phyloP scores from a whole-genome alignment of 2,888 invertebrate genomes.

The Drosophila borealis region DNA sequence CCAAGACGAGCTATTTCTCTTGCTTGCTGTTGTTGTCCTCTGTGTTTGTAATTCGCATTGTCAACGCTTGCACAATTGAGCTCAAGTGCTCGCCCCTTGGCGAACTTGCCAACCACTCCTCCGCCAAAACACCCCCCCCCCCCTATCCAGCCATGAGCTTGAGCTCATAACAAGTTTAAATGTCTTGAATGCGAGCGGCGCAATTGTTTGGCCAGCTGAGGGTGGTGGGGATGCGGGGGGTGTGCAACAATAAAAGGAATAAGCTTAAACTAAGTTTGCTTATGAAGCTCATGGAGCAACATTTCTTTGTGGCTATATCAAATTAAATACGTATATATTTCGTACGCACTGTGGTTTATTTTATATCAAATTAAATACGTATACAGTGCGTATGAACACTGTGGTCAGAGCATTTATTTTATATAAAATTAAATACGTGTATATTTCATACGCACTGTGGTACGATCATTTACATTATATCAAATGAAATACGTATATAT shows the following conservation, averaged over 20 bases:
- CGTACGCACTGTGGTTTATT: constrained; percentile 30
- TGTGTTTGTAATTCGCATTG: constrained; percentile 59
- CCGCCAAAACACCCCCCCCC: background rate
- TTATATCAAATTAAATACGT: constrained; percentile 14
- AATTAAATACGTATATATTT: constrained; percentile 7
- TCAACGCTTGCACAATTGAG: constrained; percentile 75
- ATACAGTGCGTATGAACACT: constrained; percentile 10
- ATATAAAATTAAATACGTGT: constrained; percentile 11
- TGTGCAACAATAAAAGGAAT: constrained; percentile 27
- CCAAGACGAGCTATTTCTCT: constrained; percentile 32
- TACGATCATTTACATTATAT: background rate
- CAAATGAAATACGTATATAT: constrained; percentile 13
- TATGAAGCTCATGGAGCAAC: constrained; percentile 1
- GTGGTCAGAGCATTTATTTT: background rate
- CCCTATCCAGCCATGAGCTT: constrained; percentile 1
- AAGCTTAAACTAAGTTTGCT: constrained; percentile 30
- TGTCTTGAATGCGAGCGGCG: constrained; percentile 40
- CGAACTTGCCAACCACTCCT: background rate
- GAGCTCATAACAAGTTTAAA: constrained; percentile 69
- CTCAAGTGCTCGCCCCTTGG: constrained; percentile 64
- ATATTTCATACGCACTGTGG: constrained; percentile 28
- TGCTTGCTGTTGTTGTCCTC: constrained; percentile 14
- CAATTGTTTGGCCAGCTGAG: constrained; percentile 18
- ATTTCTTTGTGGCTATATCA: constrained; percentile 1
- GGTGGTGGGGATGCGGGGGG: background rate